Evolutionary conservation across 2,797 vertebrate species (phyloP), one percentile per base, ranked within the genome.

Genomic region (Emys orbicularis): DNA sequence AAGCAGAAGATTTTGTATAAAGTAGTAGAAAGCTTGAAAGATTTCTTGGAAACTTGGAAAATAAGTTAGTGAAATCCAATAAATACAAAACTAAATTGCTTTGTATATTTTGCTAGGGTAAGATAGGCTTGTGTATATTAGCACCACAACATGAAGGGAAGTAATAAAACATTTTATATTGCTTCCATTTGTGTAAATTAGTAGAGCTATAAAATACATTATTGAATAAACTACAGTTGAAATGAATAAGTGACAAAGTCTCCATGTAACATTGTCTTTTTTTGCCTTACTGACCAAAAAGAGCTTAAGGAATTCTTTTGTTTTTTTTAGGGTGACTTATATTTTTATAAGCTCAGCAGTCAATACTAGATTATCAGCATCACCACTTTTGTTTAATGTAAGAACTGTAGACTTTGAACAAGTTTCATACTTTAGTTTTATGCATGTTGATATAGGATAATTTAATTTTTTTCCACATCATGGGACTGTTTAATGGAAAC

Each of bases 151-250:
- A 92, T 82, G 88, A 97, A 95, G 94, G 81, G 95, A 94, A 95
- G 84, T 81, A 94, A 86, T 82, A 93, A 93, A 96, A 89, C 94
- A 49, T 77, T 77, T 49, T 47, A 92, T 79, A 96, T 87, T 93
- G 96, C 68, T 81, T 84, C 96, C 52, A 83, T 87, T 86, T 23
- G 0, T 93, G 93, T 84, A 97, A 97, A 54, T 94, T 59, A 47
- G 81, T 25, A 88, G 92, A 92, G 68, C 89, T 96, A 93, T 91
- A 93, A 97, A 93, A 88, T 81, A 92, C 59, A 90, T 96, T 89
- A 96, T 72, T 94, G 93, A 96, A 93, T 94, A 95, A 96, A 96
- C 89, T 94, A 79, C 90, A 81, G 95, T 94, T 95, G 95, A 97
- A 95, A 92, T 61, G 90, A 96, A 90, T 95, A 94, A 96, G 95